phyloP scores from a whole-genome alignment of 2,797 vertebrate genomes.

The Oryzias sinensis region DNA sequence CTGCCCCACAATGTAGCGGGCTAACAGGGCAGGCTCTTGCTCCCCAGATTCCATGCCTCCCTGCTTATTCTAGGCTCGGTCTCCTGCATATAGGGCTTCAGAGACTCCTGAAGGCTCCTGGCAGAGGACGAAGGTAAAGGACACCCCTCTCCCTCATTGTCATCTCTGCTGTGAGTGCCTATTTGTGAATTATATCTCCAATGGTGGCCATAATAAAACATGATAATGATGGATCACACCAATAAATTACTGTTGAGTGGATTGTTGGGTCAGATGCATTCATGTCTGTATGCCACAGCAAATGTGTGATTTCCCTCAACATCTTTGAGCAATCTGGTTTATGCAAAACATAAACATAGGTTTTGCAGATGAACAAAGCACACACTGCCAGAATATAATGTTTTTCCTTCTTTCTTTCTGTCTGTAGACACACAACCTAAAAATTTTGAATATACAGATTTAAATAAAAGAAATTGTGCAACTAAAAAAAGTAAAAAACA shows the following conservation, averaged over 20 bases:
- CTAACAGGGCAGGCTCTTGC: conserved; percentile 55
- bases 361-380: too few relatives aligned
- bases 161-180: conserved; percentile 63
- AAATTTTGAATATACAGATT: background rate
- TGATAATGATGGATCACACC: conserved; percentile 81
- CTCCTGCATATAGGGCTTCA: conserved; percentile 47
- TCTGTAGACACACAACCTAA: background rate
- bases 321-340: conserved; percentile 27
- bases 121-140: conserved; percentile 78
- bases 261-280: conserved; percentile 69
- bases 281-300: conserved; percentile 43
- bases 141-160: conserved; percentile 76
- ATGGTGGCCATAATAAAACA: conserved; percentile 80
- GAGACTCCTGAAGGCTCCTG: conserved; percentile 65
- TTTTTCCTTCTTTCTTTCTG: background rate
- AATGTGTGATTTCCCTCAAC: conserved; percentile 47
- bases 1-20: conserved; percentile 65
- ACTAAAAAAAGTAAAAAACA: too few relatives aligned
- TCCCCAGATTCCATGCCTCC: conserved; percentile 63
- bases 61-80: conserved; percentile 55
- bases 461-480: too few relatives aligned
- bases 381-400: background rate
- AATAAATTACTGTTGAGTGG: conserved; percentile 79
- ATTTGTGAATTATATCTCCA: conserved; percentile 79
- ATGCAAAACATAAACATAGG: too few relatives aligned